These are phyloP conservation scores for Baccha elongata DNA, from an alignment of 2,888 invertebrate species.

Conservation along the genomic window DNA sequence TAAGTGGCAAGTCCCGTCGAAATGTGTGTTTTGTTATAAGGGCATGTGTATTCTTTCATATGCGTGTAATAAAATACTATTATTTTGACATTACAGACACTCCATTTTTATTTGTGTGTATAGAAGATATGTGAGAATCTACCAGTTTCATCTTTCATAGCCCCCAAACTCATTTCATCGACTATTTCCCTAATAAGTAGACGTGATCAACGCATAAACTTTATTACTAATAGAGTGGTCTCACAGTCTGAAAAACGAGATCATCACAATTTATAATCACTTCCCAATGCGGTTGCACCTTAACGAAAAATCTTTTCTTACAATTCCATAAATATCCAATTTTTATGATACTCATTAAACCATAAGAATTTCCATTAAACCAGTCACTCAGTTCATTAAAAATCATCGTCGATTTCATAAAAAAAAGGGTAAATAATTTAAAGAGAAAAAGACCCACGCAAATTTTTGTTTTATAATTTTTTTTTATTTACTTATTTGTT, in stretches of 20 bases:
- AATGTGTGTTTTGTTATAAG: no score
- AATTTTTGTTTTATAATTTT: constrained; percentile 1
- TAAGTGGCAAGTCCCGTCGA: no score
- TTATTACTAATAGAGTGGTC: no score
- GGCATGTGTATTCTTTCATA: no score
- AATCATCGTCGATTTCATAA: neutral
- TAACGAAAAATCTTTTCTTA: constrained; percentile 7
- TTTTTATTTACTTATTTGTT: neutral
- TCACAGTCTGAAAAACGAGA: neutral
- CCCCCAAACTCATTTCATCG: no score
- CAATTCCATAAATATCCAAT: constrained; percentile 14
- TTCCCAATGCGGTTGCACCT: constrained; percentile 15
- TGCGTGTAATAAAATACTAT: no score
- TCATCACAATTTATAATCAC: neutral
- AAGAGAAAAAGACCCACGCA: constrained; percentile 4
- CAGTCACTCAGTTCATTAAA: constrained; percentile 18
- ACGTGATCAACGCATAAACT: no score
- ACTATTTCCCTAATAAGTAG: no score
- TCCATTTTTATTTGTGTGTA: no score
- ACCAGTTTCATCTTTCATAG: no score
- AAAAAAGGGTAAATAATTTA: neutral
- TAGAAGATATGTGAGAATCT: no score
- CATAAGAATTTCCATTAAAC: constrained; percentile 12
- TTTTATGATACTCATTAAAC: constrained; percentile 7
- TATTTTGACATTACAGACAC: no score